These are phyloP conservation scores for Caracal caracal DNA, from an alignment of 2,113 vertebrate genomes.

Conservation along the genomic window DNA sequence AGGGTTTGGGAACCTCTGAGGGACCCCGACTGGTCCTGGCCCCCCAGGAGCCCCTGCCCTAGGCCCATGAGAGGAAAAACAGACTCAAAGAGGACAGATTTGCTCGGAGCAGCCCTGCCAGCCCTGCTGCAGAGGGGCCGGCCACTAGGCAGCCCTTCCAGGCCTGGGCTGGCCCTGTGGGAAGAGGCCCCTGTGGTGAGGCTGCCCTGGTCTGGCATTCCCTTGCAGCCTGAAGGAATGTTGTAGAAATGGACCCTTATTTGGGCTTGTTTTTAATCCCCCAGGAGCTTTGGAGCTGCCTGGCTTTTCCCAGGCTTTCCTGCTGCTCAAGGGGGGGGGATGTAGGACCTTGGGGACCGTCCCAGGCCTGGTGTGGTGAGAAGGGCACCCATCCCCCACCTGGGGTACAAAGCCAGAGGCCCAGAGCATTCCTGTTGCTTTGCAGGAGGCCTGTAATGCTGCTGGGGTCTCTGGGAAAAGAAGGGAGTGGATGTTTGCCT, in stretches of 20 bases:
- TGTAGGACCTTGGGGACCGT: not conserved
- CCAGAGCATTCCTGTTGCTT: not conserved
- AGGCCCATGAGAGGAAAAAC: not conserved
- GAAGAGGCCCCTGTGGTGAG: not conserved
- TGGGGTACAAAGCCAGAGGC: not conserved
- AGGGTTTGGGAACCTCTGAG: not conserved
- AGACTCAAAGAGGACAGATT: not conserved
- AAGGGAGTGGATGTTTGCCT: not conserved
- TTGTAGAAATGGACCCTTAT: conserved; percentile 71
- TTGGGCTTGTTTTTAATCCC: conserved; percentile 73
- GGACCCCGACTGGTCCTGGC: not conserved
- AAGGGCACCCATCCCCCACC: conserved; percentile 8
- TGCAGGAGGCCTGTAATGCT: not conserved
- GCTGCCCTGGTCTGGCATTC: conserved; percentile 53
- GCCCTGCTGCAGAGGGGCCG: not conserved
- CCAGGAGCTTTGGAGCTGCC: not conserved
- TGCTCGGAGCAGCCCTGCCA: not conserved
- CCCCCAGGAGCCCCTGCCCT: not conserved
- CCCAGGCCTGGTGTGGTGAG: not conserved
- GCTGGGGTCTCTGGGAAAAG: not conserved
- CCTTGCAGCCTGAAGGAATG: conserved; percentile 67
- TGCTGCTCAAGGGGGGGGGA: not conserved
- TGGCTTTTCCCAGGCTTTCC: conserved; percentile 72
- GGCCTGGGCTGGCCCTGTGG: not conserved
- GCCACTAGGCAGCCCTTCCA: not conserved